Evolutionary conservation across 2,888 invertebrate genomes (phyloP), one percentile per base, ranked within the genome.

Genomic region (Malachius bipustulatus): DNA sequence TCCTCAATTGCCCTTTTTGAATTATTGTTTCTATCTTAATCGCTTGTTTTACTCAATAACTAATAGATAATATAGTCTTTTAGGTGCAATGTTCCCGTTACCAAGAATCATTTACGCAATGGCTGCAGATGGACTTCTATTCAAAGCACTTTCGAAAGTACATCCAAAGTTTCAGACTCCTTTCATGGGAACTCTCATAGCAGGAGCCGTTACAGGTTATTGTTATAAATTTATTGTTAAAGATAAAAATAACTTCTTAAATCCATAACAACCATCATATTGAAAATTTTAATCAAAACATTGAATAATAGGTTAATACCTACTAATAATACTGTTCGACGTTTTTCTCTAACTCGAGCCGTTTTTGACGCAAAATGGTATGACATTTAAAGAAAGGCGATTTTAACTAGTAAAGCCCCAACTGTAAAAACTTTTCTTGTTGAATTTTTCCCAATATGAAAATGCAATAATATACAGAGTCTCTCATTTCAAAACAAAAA

Each of bases 51-150:
- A n/a, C n/a, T n/a, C n/a, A n/a, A n/a, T n/a, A n/a, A n/a, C n/a
- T n/a, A n/a, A n/a, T n/a, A n/a, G n/a, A n/a, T n/a, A n/a, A n/a
- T 64, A 4, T 55, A 89, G 84, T 56, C 65, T 89, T 16, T 73
- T 84, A 47, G 88, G 88, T 0, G 75, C 82, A 0, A 71, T 90
- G 62, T 88, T 80, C 53, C 83, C 88, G 0, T 57, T 90, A 37
- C 83, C 89, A 0, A 69, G 90, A 11, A 73, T 89, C 15, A 73
- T 82, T 44, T 90, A 89, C 56, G 77, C 88, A 1, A 90, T 91
- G 89, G 77, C 89, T 0, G 70, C 75, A 1, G 90, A 91, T 52
- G 87, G 89, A 0, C 63, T 90, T 3, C 64, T 90, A 30, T 80
- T 83, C 54, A 70, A 70, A 37, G 73, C 73, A 59, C 67, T 88